A percentile compares a stretch with the other conserved stretches of the same genome.
Evolutionary conservation across 2,797 vertebrate genomes (phyloP).

Genomic region (Gila robusta): DNA sequence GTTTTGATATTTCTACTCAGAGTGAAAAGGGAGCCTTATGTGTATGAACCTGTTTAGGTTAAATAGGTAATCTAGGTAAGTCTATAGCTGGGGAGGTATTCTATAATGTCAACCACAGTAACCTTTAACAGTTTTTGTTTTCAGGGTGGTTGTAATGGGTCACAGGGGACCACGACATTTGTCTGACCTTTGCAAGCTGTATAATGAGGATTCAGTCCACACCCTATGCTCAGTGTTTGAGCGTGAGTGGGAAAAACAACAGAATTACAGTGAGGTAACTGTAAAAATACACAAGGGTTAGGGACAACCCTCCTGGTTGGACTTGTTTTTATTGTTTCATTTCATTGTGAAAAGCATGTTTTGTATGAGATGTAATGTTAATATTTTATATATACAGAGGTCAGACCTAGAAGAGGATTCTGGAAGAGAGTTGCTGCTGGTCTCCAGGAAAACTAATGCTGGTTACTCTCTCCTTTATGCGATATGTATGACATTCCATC

Average conservation of each 20-base stretch:
- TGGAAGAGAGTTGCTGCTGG: not conserved
- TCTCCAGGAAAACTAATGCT: not conserved
- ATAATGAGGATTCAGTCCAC: slow-evolving; percentile 66
- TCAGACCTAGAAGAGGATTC: slow-evolving; percentile 4
- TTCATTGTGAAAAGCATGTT: not conserved
- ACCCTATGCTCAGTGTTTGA: slow-evolving; percentile 70
- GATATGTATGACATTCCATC: slow-evolving; percentile 73
- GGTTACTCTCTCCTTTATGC: slow-evolving; percentile 68
- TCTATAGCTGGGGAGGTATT: not conserved
- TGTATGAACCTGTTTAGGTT: slow-evolving; percentile 72
- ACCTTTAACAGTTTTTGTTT: slow-evolving; percentile 23
- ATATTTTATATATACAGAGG: slow-evolving; percentile 24
- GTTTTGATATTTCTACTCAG: not conserved
- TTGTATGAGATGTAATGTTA: not conserved
- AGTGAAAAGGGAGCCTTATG: slow-evolving; percentile 54
- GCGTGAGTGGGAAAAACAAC: slow-evolving; percentile 72
- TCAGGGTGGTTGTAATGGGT: slow-evolving; percentile 70
- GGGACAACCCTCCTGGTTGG: not conserved
- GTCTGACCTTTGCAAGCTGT: slow-evolving; percentile 71
- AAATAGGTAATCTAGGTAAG: slow-evolving; percentile 63
- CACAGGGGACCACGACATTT: slow-evolving; percentile 73
- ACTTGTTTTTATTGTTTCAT: not conserved
- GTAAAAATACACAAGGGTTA: not conserved
- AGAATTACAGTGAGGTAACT: slow-evolving; percentile 53
- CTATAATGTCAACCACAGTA: not conserved